phyloP scores from a whole-genome alignment of 2,888 invertebrate genomes.

The Oscheius sp. region DNA sequence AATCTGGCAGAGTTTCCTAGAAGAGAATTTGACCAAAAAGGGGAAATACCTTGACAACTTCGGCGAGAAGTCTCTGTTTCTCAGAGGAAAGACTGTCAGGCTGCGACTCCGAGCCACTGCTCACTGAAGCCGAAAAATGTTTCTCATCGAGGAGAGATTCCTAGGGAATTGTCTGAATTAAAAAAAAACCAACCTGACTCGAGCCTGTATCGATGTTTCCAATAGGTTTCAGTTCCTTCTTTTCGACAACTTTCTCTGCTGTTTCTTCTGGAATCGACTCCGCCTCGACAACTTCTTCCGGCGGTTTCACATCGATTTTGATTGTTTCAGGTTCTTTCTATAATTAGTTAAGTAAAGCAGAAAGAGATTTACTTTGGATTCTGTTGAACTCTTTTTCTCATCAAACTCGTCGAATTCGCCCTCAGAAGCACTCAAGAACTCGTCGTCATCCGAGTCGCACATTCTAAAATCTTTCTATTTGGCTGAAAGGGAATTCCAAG shows the following conservation, averaged over 20 bases:
- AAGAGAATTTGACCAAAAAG: no score
- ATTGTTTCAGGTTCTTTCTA: neutral
- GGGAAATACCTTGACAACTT: constrained; percentile 18
- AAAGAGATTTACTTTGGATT: neutral
- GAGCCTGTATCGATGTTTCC: neutral
- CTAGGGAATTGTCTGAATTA: neutral
- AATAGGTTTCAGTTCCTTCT: neutral
- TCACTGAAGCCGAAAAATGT: neutral
- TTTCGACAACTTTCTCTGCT: neutral
- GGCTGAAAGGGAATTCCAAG: neutral
- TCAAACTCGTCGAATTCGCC: constrained; percentile 41
- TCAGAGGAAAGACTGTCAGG: constrained; percentile 19
- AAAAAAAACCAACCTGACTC: constrained; percentile 17
- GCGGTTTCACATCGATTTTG: neutral
- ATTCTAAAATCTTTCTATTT: constrained; percentile 3
- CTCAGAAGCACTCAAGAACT: constrained; percentile 50
- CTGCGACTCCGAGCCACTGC: neutral
- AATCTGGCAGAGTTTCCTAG: neutral
- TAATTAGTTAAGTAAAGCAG: neutral
- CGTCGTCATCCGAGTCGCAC: constrained; percentile 38
- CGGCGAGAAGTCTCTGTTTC: constrained; percentile 19
- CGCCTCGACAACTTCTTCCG: neutral
- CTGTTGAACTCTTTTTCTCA: no score
- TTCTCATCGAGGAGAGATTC: constrained; percentile 15
- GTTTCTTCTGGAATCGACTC: neutral